A percentile compares a stretch with the other conserved stretches of the same genome.
Evolutionary conservation across 2,113 vertebrate genomes (phyloP).

Genomic region (Halcyon malimbica): DNA sequence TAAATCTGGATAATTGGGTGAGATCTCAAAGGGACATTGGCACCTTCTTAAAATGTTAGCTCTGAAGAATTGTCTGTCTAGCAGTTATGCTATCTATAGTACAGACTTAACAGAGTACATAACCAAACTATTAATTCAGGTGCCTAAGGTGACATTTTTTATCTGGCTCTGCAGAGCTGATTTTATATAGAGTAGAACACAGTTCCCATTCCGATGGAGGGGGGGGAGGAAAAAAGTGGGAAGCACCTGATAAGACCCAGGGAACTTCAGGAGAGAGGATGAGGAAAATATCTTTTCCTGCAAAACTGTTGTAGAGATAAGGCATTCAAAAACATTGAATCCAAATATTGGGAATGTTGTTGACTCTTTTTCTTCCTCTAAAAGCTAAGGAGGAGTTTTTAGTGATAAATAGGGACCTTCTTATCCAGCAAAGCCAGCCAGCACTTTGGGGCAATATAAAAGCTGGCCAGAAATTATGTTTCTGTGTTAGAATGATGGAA

Average conservation of each 20-base stretch:
- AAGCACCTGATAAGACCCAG: background rate
- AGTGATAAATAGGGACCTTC: background rate
- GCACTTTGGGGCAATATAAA: background rate
- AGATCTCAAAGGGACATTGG: conserved; percentile 41
- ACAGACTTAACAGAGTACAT: conserved; percentile 68
- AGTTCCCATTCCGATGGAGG: background rate
- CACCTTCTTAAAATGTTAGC: conserved; percentile 68
- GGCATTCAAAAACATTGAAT: background rate
- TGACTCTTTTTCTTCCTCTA: background rate
- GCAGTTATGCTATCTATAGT: conserved; percentile 71
- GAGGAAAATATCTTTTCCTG: background rate
- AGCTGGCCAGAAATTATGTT: background rate
- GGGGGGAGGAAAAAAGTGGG: no score
- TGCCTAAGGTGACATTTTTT: conserved; percentile 70
- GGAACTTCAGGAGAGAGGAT: conserved; percentile 39
- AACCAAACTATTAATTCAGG: conserved; percentile 76
- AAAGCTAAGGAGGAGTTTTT: background rate
- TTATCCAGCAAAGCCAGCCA: background rate
- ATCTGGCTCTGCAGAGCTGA: conserved; percentile 39
- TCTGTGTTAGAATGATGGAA: background rate
- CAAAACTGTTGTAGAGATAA: background rate
- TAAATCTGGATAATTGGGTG: conserved; percentile 54
- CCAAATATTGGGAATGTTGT: background rate
- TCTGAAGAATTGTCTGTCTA: conserved; percentile 71
- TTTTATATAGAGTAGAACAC: conserved; percentile 48